Base-by-base conservation (phyloP, 1,140 invertebrate species). In the Branchinecta lindahli region DNA sequence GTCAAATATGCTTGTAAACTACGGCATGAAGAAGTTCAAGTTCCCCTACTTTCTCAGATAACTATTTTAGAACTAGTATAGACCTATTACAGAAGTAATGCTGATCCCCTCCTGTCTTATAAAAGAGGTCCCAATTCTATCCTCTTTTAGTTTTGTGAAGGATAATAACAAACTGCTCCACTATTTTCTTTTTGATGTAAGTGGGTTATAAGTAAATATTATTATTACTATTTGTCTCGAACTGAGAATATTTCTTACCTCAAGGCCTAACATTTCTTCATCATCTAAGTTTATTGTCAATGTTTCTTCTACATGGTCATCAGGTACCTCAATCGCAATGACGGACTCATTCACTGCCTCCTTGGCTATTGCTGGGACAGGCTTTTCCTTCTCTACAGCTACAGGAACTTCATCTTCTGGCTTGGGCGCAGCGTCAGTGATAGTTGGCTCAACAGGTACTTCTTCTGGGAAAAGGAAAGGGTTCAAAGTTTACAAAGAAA, bases 361-460 rank as follows among this genome's bases (percentile, higher is more conserved):
- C 71, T 46, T 69, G 66, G 70, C 69, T 46, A 71, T 70, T 15
- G 44, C 45, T 46, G 71, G 20, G 18, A 8, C 45, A 20, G 21
- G 68, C 69, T 8, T 70, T 21, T 69, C 46, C 47, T 67, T 46
- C 0, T 20, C 20, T 33, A 12, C 20, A 66, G 21, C 66, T 69
- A 72, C 73, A 4, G 45, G 8, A 44, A 65, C 46, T 10, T 61
- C 47, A 46, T 68, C 20, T 68, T 68, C 46, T 20, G 18, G 2
- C 52, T 20, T 70, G 66, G 15, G 33, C 33, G 5, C 33, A 33
- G 33, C 33, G 1, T 33, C 33, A 3, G 33, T 33, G 33, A 5
- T 33, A 5, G 67, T 68, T 68, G 33, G 1, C 67, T n/a, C 67
- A n/a, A 15, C 44, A 15, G 18, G 18, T 15, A 15, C 44, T 21